Evolutionary conservation across 2,888 invertebrate genomes (phyloP), one percentile per base, ranked within the genome.

Genomic region (Brachynemurus nebulosus): DNA sequence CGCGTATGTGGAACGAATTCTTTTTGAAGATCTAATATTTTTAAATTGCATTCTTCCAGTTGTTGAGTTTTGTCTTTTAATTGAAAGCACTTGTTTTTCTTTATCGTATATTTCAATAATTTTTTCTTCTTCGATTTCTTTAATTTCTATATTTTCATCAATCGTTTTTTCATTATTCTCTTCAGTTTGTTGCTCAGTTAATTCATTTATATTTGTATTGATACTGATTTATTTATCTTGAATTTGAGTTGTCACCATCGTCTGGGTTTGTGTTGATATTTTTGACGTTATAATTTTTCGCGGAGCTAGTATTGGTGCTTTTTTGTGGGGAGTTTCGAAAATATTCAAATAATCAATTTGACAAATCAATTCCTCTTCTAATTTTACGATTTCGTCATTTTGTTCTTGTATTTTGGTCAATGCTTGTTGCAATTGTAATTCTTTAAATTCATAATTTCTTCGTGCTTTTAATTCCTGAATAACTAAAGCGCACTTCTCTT

Each of bases 311-410:
- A 19, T 33, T 14, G 17, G n/a, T 30, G n/a, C 30, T 5, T 30
- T 30, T 4, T 12, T 30, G 14, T 30, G 2, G 14, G 6, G 5
- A 12, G n/a, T 14, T 12, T 30, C 5, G 14, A 4, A 14, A 5
- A 9, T 30, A 12, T 30, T 30, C n/a, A 4, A 12, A 6, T 11
- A 30, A 11, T 30, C 25, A 14, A n/a, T 17, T 8, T 25, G 25
- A 9, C 63, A 58, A 53, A 64, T 61, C 48, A 68, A 59, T 45
- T 72, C 69, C 45, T 67, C 64, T 53, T 73, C 71, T 40, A 72
- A 54, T 48, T 65, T 63, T 16, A 60, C 55, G 25, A 72, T 62
- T 47, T 67, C 64, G 17, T 61, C 57, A 48, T 71, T 70, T 55
- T 66, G 63, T 3, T 55, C 52, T 41, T 57, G 53, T 2, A 64